Evolutionary conservation across 30 jellyfish, hydroid and myxozoan genomes (phyloP), one percentile per base, ranked within the genome.

Genomic region (Turritopsis rubra): DNA sequence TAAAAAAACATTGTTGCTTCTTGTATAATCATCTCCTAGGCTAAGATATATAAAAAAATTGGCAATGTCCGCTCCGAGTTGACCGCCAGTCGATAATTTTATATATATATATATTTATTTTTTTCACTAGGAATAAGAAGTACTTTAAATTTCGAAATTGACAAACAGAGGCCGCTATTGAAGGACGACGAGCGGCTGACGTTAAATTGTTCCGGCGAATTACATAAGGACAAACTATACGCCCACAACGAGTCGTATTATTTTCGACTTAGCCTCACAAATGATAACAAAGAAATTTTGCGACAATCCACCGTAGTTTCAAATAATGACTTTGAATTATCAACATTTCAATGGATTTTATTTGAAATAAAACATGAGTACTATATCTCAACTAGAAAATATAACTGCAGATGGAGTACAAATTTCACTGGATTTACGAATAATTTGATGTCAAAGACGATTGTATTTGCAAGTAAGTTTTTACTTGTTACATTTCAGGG

Each of bases 381-480:
- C 30, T 68, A 68, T 27, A 68, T 22, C 28, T 27, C 77, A 68
- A 19, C 31, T 68, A 68, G 21, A 68, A 27, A 68, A 0, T 68
- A 7, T 68, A 68, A n/a, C 31, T 68, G 77, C 21, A 16, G 17
- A n/a, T 27, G 28, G 30, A 27, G 8, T 23, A 68, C 31, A 7
- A 68, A 68, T 68, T 68, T 68, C 77, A 68, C 77, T 68, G 77
- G 77, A 68, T 68, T 68, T 19, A 68, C 16, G 9, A 0, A 23
- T 68, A 7, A 68, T n/a, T n/a, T n/a, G 77, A 1, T 8, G 77
- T n/a, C 77, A 19, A 68, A 16, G 77, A 7, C 31, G 16, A 9
- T 68, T 7, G 77, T 68, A n/a, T 68, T 68, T 68, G 30, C 1
- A 68, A 68, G 77, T 68, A 68, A 68, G 77, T 23, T n/a, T 22